phyloP scores from a whole-genome alignment of 1,140 invertebrate genomes.

The Popillia japonica region DNA sequence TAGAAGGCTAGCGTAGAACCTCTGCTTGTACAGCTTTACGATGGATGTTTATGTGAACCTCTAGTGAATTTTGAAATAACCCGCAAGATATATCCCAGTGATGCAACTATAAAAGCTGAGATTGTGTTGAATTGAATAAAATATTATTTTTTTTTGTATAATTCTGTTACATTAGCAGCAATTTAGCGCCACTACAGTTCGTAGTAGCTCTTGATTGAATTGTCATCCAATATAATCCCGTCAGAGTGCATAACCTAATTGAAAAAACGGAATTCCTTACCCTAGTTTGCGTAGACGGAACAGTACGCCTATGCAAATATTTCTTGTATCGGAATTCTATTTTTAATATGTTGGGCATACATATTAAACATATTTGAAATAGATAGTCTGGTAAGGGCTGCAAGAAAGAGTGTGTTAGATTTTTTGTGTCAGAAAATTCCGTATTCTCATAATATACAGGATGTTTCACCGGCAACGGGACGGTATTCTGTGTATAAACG shows the following conservation, averaged over 20 bases:
- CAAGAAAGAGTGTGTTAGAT: neutral
- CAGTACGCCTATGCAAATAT: slow-evolving; percentile 1
- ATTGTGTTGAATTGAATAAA: no score
- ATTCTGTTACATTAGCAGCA: no score
- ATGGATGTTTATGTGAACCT: neutral
- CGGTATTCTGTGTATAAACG: no score
- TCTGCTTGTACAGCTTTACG: neutral
- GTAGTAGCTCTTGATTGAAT: no score
- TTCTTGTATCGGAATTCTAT: slow-evolving; percentile 22
- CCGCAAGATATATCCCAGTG: no score
- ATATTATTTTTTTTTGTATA: no score
- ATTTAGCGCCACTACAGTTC: no score
- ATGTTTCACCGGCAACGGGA: no score
- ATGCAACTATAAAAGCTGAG: no score
- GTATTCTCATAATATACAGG: neutral
- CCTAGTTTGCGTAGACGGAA: neutral
- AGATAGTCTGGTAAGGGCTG: neutral
- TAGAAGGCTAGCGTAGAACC: neutral
- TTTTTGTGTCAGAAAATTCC: neutral
- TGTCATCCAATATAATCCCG: no score
- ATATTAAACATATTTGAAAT: slow-evolving; percentile 26
- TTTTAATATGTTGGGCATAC: slow-evolving; percentile 16
- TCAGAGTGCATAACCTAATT: neutral
- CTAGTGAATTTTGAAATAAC: neutral
- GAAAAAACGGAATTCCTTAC: neutral